Evolutionary conservation across 2,888 invertebrate species (phyloP).

Genomic region (Meiosimyza platycephala): DNA sequence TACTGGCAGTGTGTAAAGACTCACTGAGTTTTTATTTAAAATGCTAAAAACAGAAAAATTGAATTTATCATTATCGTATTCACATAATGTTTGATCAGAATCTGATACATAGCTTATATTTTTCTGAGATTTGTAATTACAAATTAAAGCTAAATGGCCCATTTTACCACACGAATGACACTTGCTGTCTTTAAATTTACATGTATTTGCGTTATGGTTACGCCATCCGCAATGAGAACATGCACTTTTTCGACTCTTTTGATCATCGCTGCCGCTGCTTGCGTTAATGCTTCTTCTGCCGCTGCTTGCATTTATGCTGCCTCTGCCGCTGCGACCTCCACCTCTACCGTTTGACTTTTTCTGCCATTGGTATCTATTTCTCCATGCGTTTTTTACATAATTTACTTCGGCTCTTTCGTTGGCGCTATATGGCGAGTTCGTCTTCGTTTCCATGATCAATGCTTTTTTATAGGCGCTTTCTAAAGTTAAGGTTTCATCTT

Average conservation of each 20-base stretch:
- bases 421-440: neutral
- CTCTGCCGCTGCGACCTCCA: too few species aligned
- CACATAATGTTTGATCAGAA: too few species aligned
- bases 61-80: conserved; percentile 10
- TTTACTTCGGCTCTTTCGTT: neutral
- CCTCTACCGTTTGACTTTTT: neutral
- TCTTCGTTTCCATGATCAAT: neutral
- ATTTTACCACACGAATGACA: conserved; percentile 20
- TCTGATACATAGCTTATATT: too few species aligned
- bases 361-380: too few species aligned
- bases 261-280: too few species aligned
- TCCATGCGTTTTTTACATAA: too few species aligned
- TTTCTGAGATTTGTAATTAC: too few species aligned
- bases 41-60: conserved; percentile 33
- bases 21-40: conserved; percentile 14
- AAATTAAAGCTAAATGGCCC: too few species aligned
- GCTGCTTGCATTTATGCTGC: too few species aligned
- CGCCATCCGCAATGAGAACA: conserved; percentile 23
- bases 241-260: neutral
- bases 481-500: conserved; percentile 11
- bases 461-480: neutral
- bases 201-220: conserved; percentile 8
- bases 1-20: conserved; percentile 28
- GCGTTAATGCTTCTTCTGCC: neutral
- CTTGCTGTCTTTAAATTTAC: conserved; percentile 13